Base-by-base conservation (phyloP, 1,140 invertebrate species). In the Hylaeus volcanicus region DNA sequence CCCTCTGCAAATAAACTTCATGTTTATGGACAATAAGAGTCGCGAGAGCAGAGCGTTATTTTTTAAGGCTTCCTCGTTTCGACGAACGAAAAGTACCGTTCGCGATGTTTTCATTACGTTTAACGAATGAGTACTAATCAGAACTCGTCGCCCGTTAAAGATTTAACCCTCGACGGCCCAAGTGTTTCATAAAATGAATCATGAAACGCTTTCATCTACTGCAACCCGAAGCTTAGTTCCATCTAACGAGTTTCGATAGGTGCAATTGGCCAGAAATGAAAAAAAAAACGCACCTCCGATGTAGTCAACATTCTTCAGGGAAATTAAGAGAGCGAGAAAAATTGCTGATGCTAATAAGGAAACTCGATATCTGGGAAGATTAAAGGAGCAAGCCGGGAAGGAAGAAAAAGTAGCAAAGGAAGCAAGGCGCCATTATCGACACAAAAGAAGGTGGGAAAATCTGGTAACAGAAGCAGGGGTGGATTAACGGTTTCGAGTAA, bases 11-110 rank as follows among this genome's bases (percentile, higher is more conserved):
- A 70, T 69, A 77, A 69, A 68, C 11, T 69, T 14, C 2, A 0
- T 69, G 43, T 70, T 77, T 68, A 51, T 69, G 41, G n/a, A 58
- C 5, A 39, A 68, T 48, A 14, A 43, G 41, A 26, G 43, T 76
- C 45, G 60, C n/a, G 12, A 39, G 3, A 12, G 26, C 43, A 39
- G 5, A 39, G 11, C 3, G 5, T 55, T 39, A 6, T 65, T 58
- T 39, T 41, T 58, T 58, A 58, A 71, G 2, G 39, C 15, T 70
- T 8, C 14, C 9, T 14, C 51, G 14, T 6, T 64, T 41, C n/a
- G 58, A 37, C 58, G 58, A 26, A 26, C 6, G n/a, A 60, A 26
- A 6, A 60, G 26, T 26, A 26, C 26, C 26, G 26, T 26, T 26
- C 26, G 26, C 0, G 58, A 26, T 60, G 58, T 37, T 6, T 60